Conservation (phyloP, 2,113 vertebrate species). For the Paradoxurus hermaphroditus region DNA sequence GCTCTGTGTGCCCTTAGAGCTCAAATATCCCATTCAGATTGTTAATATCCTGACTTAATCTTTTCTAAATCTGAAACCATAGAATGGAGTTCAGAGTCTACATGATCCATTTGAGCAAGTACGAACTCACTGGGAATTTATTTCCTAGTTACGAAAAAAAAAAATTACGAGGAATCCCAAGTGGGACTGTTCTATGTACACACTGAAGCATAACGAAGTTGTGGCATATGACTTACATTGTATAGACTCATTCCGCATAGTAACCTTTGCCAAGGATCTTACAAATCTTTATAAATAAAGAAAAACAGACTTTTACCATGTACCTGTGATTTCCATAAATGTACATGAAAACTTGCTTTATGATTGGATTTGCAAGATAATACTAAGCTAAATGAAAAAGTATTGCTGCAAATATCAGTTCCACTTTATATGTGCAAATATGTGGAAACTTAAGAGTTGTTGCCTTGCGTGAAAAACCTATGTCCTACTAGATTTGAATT, state of each 20-base stretch:
- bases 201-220: not conserved
- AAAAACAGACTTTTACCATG: not conserved
- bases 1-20: not conserved
- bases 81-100: not conserved
- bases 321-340: not conserved
- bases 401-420: not conserved
- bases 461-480: constrained; percentile 27
- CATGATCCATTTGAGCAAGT: not conserved
- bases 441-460: not conserved
- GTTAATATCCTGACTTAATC: not conserved
- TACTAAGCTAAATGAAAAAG: constrained; percentile 32
- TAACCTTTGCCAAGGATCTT: not conserved
- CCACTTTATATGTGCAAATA: constrained; percentile 51
- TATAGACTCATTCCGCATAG: not conserved
- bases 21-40: not conserved
- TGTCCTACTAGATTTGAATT: not conserved
- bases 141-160: not conserved
- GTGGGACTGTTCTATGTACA: not conserved
- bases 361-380: constrained; percentile 32
- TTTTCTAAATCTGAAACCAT: not conserved
- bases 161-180: not conserved
- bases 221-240: not conserved
- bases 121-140: not conserved
- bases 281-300: not conserved
- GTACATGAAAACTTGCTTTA: not conserved